These are phyloP conservation scores for Polydrusus pterygomalis DNA, from an alignment of 2,888 invertebrate genomes.

Conservation along the genomic window DNA sequence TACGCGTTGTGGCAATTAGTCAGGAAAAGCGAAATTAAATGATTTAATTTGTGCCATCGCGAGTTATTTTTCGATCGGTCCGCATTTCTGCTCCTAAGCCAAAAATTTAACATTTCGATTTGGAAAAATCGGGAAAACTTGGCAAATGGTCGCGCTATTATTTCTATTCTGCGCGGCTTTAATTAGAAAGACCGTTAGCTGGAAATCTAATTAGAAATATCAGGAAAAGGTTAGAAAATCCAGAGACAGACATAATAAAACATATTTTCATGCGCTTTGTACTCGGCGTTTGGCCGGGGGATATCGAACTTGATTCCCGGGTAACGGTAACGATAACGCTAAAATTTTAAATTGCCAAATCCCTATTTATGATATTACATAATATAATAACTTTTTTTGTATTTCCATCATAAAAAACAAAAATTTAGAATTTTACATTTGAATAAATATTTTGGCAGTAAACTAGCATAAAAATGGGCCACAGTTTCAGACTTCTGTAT, in stretches of 20 bases:
- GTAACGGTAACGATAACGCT: background rate
- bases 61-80: conserved; percentile 58
- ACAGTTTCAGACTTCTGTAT: too few species aligned
- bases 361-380: too few species aligned
- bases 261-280: conserved; percentile 19
- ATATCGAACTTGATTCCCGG: background rate
- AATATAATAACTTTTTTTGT: too few species aligned
- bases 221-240: conserved; percentile 58
- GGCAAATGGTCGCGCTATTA: conserved; percentile 58
- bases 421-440: too few species aligned
- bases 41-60: conserved; percentile 45
- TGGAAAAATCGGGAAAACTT: conserved; percentile 66
- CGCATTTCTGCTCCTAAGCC: conserved; percentile 63
- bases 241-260: conserved; percentile 47
- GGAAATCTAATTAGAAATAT: conserved; percentile 58
- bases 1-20: background rate
- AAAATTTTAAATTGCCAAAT: too few species aligned
- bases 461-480: too few species aligned
- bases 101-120: conserved; percentile 73
- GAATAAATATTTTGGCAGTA: too few species aligned
- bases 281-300: background rate
- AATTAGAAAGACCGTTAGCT: conserved; percentile 56
- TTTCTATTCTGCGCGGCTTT: conserved; percentile 54
- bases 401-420: too few species aligned
- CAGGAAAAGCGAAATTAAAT: conserved; percentile 37